Evolutionary conservation across 1,140 invertebrate genomes (phyloP).

Genomic region (Drosophila novamexicana): DNA sequence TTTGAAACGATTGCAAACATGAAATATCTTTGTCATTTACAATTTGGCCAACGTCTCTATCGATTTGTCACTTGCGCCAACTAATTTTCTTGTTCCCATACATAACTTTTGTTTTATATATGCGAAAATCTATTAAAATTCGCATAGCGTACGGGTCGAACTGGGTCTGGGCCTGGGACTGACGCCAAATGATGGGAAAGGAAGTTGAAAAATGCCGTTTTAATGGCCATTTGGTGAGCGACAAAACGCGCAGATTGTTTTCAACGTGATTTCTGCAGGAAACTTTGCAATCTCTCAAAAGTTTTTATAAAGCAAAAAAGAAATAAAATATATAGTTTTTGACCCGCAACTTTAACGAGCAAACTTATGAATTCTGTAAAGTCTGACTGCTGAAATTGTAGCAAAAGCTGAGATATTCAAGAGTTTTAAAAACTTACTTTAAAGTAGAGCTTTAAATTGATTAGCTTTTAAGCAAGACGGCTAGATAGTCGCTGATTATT

Average conservation of each 20-base stretch:
- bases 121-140: constrained; percentile 67
- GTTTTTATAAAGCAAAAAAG: constrained; percentile 2
- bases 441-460: background rate
- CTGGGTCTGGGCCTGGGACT: constrained; percentile 31
- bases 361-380: constrained; percentile 16
- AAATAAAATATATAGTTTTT: background rate
- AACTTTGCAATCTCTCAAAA: constrained; percentile 43
- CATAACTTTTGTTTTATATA: constrained; percentile 50
- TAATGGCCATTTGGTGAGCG: constrained; percentile 45
- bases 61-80: constrained; percentile 32
- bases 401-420: background rate
- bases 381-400: background rate
- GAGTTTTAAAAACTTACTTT: background rate
- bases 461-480: background rate
- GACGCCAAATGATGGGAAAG: constrained; percentile 59
- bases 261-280: constrained; percentile 19
- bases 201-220: constrained; percentile 67
- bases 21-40: constrained; percentile 1
- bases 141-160: constrained; percentile 48
- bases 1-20: constrained; percentile 40
- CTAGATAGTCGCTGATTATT: background rate
- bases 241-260: constrained; percentile 37
- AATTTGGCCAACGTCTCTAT: constrained; percentile 14
- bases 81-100: constrained; percentile 51
- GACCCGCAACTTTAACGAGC: constrained; percentile 3